A percentile compares a stretch with the other conserved stretches of the same genome.
Conservation (phyloP, 2,113 vertebrate species). For the Lipotes vexillifer region DNA sequence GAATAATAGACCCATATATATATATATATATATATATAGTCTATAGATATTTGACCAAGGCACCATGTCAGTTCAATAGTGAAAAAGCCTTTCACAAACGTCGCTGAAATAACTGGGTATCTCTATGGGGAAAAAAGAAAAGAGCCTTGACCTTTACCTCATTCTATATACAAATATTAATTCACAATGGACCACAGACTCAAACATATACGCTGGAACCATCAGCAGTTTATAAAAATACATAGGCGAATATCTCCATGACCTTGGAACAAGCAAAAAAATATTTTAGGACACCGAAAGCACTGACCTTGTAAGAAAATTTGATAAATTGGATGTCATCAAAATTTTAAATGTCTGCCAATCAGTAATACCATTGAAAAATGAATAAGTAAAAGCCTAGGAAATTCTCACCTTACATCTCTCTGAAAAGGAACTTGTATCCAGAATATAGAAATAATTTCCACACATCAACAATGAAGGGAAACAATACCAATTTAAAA, state of each 20-base stretch:
- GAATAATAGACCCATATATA: background rate
- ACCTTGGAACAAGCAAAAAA: background rate
- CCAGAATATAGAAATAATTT: background rate
- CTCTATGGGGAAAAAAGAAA: background rate
- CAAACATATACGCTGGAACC: background rate
- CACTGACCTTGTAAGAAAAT: background rate
- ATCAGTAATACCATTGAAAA: background rate
- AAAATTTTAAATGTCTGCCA: background rate
- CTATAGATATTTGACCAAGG: background rate
- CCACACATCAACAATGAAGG: background rate
- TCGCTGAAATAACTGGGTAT: background rate
- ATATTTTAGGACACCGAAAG: background rate
- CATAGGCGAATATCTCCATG: background rate
- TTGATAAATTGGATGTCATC: background rate
- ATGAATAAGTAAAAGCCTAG: background rate
- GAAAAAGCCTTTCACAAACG: background rate
- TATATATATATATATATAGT: background rate
- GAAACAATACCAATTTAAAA: background rate
- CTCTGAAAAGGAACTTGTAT: background rate
- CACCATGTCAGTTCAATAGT: background rate
- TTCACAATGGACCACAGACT: background rate
- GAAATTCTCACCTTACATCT: background rate
- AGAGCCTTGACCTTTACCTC: background rate
- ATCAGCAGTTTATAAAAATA: background rate
- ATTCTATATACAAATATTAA: background rate